Conservation (phyloP, 2,797 vertebrate species). For the Sandelia bainsii region DNA sequence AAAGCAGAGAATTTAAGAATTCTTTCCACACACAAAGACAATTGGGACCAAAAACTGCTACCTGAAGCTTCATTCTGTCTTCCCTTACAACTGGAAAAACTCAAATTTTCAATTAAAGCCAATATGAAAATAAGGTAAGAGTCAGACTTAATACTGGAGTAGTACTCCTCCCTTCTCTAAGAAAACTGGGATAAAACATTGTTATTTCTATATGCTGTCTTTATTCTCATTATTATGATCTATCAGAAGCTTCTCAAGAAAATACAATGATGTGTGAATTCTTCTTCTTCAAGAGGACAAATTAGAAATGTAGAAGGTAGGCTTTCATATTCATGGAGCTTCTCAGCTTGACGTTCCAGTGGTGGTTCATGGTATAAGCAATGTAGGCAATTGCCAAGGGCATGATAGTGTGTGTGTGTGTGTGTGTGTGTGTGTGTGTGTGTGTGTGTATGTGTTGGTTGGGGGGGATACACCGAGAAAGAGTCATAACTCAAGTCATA, state of each 20-base stretch:
- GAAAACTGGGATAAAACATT: conserved; percentile 7
- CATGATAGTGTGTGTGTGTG: not conserved
- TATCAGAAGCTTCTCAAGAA: conserved; percentile 51
- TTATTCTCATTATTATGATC: conserved; percentile 58
- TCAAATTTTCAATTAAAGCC: conserved; percentile 60
- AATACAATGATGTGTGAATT: conserved; percentile 36
- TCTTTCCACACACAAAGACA: conserved; percentile 61
- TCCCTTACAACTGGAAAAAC: conserved; percentile 35
- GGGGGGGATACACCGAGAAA: no score
- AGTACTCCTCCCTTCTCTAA: not conserved
- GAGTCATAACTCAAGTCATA: conserved; percentile 13
- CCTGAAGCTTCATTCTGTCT: conserved; percentile 59
- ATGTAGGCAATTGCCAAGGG: conserved; percentile 25
- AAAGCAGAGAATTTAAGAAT: conserved; percentile 48
- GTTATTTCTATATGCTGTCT: conserved; percentile 34
- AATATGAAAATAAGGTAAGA: conserved; percentile 32
- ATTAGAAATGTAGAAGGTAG: conserved; percentile 40
- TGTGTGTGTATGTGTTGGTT: no score
- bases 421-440: not conserved
- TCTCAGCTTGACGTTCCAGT: conserved; percentile 29
- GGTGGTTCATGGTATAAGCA: conserved; percentile 30
- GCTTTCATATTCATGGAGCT: conserved; percentile 49
- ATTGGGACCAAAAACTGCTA: conserved; percentile 42
- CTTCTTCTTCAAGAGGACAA: conserved; percentile 46
- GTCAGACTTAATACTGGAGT: conserved; percentile 25